Evolutionary conservation across 2,888 invertebrate species (phyloP), one percentile per base, ranked within the genome.

Genomic region (Zootermopsis nevadensis): DNA sequence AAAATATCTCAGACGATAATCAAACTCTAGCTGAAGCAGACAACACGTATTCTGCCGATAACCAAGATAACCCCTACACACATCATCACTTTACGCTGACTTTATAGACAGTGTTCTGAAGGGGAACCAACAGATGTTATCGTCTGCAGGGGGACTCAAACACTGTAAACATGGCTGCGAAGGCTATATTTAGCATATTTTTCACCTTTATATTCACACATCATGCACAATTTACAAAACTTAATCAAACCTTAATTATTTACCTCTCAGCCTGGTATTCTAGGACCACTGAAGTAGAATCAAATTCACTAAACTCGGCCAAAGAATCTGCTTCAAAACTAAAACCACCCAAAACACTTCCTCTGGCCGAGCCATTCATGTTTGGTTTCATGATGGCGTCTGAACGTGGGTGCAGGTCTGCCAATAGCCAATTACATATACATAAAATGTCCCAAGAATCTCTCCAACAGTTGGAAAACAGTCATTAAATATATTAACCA

Each of bases 251-350:
- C 1, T 74, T 27, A 38, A 80, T 85, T 82, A 84, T 86, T 86
- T 90, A 91, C 91, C 91, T 91, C 88, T 91, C 91, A 86, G 89
- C 89, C 86, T 89, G 89, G 87, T 90, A 91, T 86, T 91, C 91
- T 88, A 90, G 88, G 85, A 90, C 89, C 82, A 91, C 89, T 83
- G 90, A 90, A 87, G 91, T 90, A 60, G 91, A 90, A 89, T 91
- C 91, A 87, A 91, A 91, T 89, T 91, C 91, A 86, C 91, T 91
- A 86, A 91, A 91, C 88, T 91, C 91, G 77, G 91, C 90, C 85
- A 91, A 87, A 66, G 91, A 91, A 87, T 91, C 91, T 84, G 90
- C 90, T 87, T 91, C 91, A 86, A 91, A 91, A 87, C 90, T 90
- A 87, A 91, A 90, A 86, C 91, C 91, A 86, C 91, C 90, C 86